Evolutionary conservation across 2,888 invertebrate genomes (phyloP).

Genomic region (Cataglyphis albicans): DNA sequence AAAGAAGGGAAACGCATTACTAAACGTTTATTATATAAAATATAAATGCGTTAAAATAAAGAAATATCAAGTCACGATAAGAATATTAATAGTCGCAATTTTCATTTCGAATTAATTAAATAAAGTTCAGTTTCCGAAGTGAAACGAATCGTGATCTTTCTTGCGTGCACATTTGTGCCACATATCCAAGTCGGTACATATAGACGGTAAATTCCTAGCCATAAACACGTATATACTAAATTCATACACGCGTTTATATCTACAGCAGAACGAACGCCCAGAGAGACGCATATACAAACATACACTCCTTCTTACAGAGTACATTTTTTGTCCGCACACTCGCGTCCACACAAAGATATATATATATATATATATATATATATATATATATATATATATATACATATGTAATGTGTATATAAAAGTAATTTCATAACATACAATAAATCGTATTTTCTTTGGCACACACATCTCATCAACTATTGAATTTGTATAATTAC

Average conservation of each 20-base stretch:
- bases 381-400: conserved; percentile 52
- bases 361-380: conserved; percentile 69
- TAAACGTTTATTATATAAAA: conserved; percentile 10
- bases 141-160: conserved; percentile 38
- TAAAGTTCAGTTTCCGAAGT: not conserved
- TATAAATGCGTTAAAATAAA: not conserved
- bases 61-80: conserved; percentile 3
- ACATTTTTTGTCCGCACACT: not conserved
- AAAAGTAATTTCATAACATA: conserved; percentile 77
- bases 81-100: not conserved
- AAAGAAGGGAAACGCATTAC: not conserved
- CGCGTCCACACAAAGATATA: conserved; percentile 15
- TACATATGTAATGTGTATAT: conserved; percentile 71
- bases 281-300: conserved; percentile 42
- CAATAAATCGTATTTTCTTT: conserved; percentile 78
- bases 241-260: conserved; percentile 36
- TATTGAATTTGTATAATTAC: conserved; percentile 67
- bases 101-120: conserved; percentile 19
- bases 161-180: conserved; percentile 10
- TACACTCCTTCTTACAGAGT: conserved; percentile 35
- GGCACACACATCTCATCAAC: conserved; percentile 81
- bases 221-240: conserved; percentile 55
- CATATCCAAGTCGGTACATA: conserved; percentile 47
- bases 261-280: conserved; percentile 32
- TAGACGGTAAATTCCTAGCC: conserved; percentile 57